Conservation (phyloP, 2,797 vertebrate species). For the Propithecus deckenii region DNA sequence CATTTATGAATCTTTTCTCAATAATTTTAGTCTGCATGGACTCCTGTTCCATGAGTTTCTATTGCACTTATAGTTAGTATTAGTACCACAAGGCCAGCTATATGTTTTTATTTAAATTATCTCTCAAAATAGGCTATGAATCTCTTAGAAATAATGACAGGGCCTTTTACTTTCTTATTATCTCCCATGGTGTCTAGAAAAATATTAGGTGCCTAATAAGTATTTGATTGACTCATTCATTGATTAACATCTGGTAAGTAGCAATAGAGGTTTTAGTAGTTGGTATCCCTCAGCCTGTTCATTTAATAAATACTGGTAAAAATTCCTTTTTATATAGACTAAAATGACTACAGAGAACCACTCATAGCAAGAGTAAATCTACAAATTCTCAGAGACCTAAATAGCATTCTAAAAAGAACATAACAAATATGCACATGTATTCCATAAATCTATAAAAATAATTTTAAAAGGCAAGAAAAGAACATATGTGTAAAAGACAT, state of each 20-base stretch:
- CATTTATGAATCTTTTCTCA: not conserved
- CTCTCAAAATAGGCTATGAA: not conserved
- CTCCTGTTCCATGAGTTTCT: not conserved
- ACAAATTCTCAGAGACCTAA: not conserved
- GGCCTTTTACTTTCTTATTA: not conserved
- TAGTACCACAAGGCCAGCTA: not conserved
- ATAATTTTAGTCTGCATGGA: not conserved
- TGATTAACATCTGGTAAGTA: not conserved
- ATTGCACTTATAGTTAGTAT: not conserved
- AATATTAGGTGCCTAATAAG: not conserved
- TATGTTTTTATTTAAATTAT: not conserved
- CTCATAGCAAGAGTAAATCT: not conserved
- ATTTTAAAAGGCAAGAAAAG: not conserved
- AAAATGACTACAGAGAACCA: not conserved
- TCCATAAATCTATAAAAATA: not conserved
- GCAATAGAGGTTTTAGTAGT: not conserved
- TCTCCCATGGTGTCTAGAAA: not conserved
- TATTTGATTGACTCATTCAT: not conserved
- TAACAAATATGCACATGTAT: not conserved
- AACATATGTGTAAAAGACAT: not conserved
- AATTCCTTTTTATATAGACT: not conserved
- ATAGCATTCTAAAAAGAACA: not conserved
- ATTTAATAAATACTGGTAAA: not conserved
- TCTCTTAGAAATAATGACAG: not conserved
- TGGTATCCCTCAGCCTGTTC: not conserved